Conservation (phyloP, 1,140 invertebrate genomes). For the Linepithema humile region DNA sequence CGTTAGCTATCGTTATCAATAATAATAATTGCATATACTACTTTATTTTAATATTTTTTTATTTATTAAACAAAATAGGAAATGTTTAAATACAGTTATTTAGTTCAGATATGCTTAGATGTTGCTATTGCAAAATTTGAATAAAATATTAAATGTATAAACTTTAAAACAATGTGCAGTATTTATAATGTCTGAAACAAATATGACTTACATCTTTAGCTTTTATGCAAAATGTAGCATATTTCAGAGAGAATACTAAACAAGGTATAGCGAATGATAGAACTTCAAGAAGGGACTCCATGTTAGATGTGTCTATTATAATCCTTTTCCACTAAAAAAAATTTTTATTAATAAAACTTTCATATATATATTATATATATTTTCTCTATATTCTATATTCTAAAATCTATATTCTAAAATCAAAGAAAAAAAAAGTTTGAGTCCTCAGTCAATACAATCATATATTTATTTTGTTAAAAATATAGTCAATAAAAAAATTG, state of each 20-base stretch:
- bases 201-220: not conserved
- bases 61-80: conserved; percentile 16
- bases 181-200: not conserved
- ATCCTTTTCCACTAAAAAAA: conserved; percentile 4
- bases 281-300: not conserved
- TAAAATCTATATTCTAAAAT: not conserved
- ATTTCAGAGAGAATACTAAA: not conserved
- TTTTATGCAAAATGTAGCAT: conserved; percentile 17
- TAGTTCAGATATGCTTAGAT: not conserved
- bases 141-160: not conserved
- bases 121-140: not conserved
- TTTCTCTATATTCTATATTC: not conserved
- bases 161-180: not conserved
- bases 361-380: not conserved
- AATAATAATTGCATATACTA: not conserved
- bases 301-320: not conserved
- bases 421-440: not conserved
- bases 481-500: not conserved
- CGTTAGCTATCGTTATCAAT: conserved; percentile 18
- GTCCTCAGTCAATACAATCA: not conserved
- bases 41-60: not conserved
- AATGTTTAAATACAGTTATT: not conserved
- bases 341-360: not conserved
- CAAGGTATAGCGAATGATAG: conserved; percentile 8
- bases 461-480: not conserved